These are phyloP conservation scores for Semnornis frantzii DNA, from an alignment of 2,113 vertebrate species.

Conservation along the genomic window DNA sequence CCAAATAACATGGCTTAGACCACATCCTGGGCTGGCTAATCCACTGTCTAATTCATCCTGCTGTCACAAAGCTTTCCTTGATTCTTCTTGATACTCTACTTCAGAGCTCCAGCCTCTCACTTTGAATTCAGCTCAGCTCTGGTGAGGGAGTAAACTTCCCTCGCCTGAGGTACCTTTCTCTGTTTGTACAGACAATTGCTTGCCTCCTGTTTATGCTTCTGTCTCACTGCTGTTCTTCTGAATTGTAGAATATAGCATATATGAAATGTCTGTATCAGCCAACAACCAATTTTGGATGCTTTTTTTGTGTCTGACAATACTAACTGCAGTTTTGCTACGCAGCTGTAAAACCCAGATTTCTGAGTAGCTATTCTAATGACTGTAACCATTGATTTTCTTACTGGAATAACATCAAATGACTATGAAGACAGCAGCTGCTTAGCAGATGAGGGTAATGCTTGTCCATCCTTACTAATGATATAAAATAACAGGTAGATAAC, in stretches of 20 bases:
- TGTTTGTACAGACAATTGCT: not conserved
- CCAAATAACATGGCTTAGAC: conserved; percentile 27
- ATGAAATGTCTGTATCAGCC: not conserved
- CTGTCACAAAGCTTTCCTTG: not conserved
- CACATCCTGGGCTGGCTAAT: not conserved
- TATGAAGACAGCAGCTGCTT: not conserved
- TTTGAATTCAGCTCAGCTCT: not conserved
- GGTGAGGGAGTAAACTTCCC: not conserved
- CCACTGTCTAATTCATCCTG: not conserved
- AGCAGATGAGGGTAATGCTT: not conserved
- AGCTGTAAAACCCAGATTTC: not conserved
- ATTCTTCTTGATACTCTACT: not conserved
- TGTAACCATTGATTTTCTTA: not conserved
- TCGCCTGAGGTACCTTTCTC: not conserved
- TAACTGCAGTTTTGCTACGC: not conserved
- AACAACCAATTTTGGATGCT: not conserved
- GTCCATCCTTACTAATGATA: not conserved
- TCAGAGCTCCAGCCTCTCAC: not conserved
- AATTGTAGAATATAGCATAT: not conserved
- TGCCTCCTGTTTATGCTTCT: not conserved
- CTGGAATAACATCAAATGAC: not conserved
- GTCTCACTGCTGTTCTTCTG: not conserved
- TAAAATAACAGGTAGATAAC: not conserved
- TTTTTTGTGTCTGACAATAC: not conserved
- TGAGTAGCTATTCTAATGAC: not conserved